Percentiles rank a stretch among this genome's conserved stretches.
phyloP scores from a whole-genome alignment of 2,888 invertebrate species.

The Harmothoe impar region DNA sequence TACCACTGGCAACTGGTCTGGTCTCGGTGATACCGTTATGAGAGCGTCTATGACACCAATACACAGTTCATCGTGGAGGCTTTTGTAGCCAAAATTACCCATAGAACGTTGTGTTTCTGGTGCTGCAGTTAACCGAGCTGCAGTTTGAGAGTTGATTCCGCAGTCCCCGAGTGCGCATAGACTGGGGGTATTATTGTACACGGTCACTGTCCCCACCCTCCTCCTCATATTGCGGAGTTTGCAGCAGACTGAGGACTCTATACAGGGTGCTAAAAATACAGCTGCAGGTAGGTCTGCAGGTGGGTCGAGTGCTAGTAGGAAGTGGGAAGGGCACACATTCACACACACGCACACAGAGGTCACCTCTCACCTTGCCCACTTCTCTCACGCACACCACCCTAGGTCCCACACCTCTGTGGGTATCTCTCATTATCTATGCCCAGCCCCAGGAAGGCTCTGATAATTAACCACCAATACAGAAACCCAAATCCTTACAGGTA shows the following conservation, averaged over 20 bases:
- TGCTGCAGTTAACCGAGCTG: no score
- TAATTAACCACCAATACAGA: no score
- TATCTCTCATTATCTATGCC: no score
- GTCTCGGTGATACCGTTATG: neutral
- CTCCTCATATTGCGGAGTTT: neutral
- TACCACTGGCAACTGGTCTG: neutral
- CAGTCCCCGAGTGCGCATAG: no score
- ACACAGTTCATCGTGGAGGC: no score
- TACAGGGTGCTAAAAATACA: neutral
- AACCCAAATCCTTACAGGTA: no score
- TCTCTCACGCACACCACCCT: neutral
- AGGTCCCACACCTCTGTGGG: neutral
- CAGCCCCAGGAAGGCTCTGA: no score
- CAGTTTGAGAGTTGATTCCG: no score
- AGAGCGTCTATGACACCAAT: no score
- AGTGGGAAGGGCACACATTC: neutral
- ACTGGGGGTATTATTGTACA: neutral
- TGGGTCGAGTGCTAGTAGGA: neutral
- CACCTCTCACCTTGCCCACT: neutral
- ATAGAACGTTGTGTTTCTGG: no score
- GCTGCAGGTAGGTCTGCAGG: neutral
- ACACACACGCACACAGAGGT: constrained; percentile 12
- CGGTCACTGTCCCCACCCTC: neutral
- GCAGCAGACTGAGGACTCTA: neutral
- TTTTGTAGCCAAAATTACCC: no score